These are phyloP conservation scores for Semnopithecus entellus DNA, from an alignment of 2,113 vertebrate species.

Conservation along the genomic window DNA sequence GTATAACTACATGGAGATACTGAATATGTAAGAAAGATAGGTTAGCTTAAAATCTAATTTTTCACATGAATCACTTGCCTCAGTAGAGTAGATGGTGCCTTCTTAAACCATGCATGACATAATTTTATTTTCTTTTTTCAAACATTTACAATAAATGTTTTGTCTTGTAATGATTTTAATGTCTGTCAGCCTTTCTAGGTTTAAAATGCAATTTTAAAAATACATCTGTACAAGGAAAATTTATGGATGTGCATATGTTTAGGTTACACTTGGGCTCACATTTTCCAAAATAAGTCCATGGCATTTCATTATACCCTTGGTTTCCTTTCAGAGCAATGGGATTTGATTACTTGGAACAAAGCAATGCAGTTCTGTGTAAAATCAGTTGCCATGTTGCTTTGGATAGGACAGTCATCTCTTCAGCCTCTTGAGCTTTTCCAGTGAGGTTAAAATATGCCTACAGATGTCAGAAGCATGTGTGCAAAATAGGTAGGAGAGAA, in stretches of 20 bases:
- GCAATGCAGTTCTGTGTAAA: not conserved
- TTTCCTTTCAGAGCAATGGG: not conserved
- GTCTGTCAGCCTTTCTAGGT: conserved; percentile 1
- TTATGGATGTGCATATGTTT: not conserved
- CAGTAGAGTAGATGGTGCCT: conserved; percentile 11
- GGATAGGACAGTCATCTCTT: not conserved
- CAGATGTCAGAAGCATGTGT: not conserved
- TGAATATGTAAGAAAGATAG: conserved; percentile 51
- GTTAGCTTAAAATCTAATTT: conserved; percentile 73
- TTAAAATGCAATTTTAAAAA: conserved; percentile 36
- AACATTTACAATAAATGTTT: conserved; percentile 60
- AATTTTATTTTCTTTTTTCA: conserved; percentile 62
- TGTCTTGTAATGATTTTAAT: conserved; percentile 53
- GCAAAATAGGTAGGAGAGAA: not conserved
- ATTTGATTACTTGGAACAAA: conserved; percentile 41
- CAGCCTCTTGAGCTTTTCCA: not conserved
- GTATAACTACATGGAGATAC: conserved; percentile 42
- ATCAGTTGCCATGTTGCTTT: not conserved
- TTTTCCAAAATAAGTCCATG: conserved; percentile 3
- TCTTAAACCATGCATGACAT: conserved; percentile 54
- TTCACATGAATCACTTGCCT: conserved; percentile 65
- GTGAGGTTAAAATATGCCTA: not conserved
- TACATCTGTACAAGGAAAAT: not conserved
- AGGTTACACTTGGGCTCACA: not conserved
- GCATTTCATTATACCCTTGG: not conserved